Evolutionary conservation across 2,113 vertebrate genomes (phyloP).

Genomic region (Apteryx mantelli): DNA sequence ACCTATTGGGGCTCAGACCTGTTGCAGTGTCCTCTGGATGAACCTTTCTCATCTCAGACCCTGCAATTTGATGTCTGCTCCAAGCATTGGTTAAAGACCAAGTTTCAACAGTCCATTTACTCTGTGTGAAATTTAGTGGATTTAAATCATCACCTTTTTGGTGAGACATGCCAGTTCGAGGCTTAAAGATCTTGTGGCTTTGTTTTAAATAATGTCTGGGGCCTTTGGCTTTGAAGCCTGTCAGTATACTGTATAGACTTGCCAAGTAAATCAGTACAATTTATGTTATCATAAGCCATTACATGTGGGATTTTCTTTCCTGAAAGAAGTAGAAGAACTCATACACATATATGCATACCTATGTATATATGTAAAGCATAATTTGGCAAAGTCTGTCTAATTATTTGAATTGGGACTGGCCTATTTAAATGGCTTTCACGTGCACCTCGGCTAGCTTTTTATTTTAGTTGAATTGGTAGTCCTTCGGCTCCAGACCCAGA

Average conservation of each 20-base stretch:
- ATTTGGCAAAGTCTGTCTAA: not conserved
- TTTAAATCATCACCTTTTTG: slow-evolving; percentile 63
- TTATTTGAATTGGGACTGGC: not conserved
- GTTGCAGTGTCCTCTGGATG: slow-evolving; percentile 45
- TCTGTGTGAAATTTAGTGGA: slow-evolving; percentile 37
- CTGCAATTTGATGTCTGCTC: slow-evolving; percentile 59
- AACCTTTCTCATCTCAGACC: slow-evolving; percentile 35
- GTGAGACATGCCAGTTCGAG: slow-evolving; percentile 30
- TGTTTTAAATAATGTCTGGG: slow-evolving; percentile 45
- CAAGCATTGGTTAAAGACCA: slow-evolving; percentile 55
- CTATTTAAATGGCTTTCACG: not conserved
- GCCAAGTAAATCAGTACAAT: slow-evolving; percentile 17
- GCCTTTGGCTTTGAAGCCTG: slow-evolving; percentile 6
- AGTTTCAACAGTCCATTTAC: slow-evolving; percentile 54
- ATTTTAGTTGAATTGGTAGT: not conserved
- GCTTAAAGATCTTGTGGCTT: slow-evolving; percentile 38
- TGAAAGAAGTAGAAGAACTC: not conserved
- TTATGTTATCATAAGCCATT: not conserved
- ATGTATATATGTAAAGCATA: not conserved
- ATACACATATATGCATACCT: too few species aligned
- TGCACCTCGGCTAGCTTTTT: not conserved
- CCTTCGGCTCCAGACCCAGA: not conserved
- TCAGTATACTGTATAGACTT: not conserved
- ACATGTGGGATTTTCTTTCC: not conserved
- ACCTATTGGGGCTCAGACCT: slow-evolving; percentile 54